phyloP scores from a whole-genome alignment of 2,888 invertebrate genomes.

The Serrognathus titanus region DNA sequence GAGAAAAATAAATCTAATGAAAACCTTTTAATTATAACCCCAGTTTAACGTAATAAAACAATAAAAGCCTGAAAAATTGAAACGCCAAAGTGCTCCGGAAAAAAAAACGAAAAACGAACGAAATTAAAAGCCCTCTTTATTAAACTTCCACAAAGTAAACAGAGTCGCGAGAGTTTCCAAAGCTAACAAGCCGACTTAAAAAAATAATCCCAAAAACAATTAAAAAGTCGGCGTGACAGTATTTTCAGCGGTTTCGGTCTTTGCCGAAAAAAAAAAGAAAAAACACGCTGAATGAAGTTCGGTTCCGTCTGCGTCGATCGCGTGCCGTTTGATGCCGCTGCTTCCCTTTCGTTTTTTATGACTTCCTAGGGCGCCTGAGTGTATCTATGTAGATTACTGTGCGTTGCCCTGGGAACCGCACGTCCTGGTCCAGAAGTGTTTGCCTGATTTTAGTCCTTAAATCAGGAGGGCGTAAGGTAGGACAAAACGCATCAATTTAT shows the following conservation, averaged over 20 bases:
- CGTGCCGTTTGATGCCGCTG: no score
- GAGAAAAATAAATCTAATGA: no score
- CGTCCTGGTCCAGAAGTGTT: slow-evolving; percentile 29
- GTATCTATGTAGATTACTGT: slow-evolving; percentile 32
- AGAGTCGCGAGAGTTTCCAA: slow-evolving; percentile 19
- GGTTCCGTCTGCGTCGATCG: no score
- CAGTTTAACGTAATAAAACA: no score
- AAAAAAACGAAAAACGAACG: no score
- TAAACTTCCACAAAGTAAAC: slow-evolving; percentile 20
- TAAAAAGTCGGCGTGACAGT: slow-evolving; percentile 28
- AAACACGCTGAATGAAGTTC: slow-evolving; percentile 17
- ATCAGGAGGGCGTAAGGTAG: no score
- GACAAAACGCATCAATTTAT: no score
- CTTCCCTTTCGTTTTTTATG: slow-evolving; percentile 23
- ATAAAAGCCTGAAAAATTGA: no score
- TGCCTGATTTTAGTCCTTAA: slow-evolving; percentile 23
- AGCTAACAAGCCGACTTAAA: slow-evolving; percentile 25
- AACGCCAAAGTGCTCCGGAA: no score
- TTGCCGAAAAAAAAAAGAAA: neutral
- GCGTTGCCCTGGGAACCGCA: slow-evolving; percentile 34
- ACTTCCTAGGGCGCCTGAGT: slow-evolving; percentile 23
- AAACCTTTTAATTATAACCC: no score
- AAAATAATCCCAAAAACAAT: slow-evolving; percentile 32
- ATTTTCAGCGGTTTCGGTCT: slow-evolving; percentile 26
- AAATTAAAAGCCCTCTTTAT: neutral